Evolutionary conservation across 2,797 vertebrate species (phyloP), one percentile per base, ranked within the genome.

Genomic region (Orestias chungarensis): DNA sequence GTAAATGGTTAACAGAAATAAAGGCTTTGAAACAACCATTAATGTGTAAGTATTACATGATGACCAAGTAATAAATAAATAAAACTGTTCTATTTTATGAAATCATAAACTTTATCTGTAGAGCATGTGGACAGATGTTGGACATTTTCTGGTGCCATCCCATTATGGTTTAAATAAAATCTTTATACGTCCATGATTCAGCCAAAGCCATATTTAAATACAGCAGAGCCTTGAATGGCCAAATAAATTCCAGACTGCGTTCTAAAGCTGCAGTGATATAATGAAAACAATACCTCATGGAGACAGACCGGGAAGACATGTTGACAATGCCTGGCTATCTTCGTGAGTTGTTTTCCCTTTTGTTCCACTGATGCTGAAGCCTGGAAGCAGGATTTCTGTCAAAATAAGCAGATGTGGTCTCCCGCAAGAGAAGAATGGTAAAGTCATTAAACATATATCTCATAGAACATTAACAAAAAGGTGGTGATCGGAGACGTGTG

Each of bases 281-380:
- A 84, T 85, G 80, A 81, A 86, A 89, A 86, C 73, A 86, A 82
- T 82, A 71, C 64, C 74, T 87, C 81, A 70, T 59, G 18, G 47
- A 85, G 74, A 61, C 72, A 73, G 76, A n/a, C 64, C 27, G 54
- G 64, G 70, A 66, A 73, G 82, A 70, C 70, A 59, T 79, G 70
- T 75, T 76, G 73, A 79, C 83, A 76, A 55, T 54, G 79, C 82
- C 75, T 71, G 33, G 1, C 66, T 46, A 64, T 86, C 79, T 81
- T 50, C 73, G 49, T 42, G 71, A 68, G 65, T 69, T 83, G 72
- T 75, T 62, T 50, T 74, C 67, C 50, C 69, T 69, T 71, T 23
- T 67, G 43, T 31, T 71, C 31, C 73, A 69, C 57, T n/a, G 69
- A 79, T 64, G 68, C 78, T 52, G 57, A 75, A 46, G 70, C 75